phyloP scores from a whole-genome alignment of 2,888 invertebrate genomes.

The Xanthia icteritia region DNA sequence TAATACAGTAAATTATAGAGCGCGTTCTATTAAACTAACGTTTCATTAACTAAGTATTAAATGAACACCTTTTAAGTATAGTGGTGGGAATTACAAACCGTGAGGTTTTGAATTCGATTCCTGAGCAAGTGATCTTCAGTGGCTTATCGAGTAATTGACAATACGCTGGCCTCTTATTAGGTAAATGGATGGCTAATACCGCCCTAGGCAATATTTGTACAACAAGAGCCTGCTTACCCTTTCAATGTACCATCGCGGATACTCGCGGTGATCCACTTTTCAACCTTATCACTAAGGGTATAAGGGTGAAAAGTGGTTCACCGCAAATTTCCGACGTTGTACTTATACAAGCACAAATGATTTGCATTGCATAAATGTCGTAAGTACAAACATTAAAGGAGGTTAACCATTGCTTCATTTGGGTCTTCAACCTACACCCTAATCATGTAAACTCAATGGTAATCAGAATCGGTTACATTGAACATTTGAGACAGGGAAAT shows the following conservation, averaged over 20 bases:
- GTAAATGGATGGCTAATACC: conserved; percentile 13
- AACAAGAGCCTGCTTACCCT: conserved; percentile 22
- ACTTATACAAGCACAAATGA: conserved; percentile 13
- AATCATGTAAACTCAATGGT: conserved; percentile 45
- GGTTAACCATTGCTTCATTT: conserved; percentile 51
- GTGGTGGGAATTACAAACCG: background rate
- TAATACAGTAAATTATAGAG: conserved; percentile 58
- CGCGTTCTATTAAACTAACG: conserved; percentile 46
- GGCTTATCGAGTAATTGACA: conserved; percentile 6
- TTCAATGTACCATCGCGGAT: background rate
- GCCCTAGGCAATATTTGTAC: conserved; percentile 28
- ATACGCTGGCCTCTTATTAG: conserved; percentile 3
- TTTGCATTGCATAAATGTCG: conserved; percentile 32
- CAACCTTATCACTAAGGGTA: no score
- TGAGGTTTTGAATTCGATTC: background rate
- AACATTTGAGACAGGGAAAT: conserved; percentile 39
- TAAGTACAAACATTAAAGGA: conserved; percentile 38
- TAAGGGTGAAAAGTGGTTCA: no score
- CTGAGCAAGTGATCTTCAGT: background rate
- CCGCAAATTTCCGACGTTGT: no score
- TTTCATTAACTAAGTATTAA: conserved; percentile 46
- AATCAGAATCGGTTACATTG: conserved; percentile 41
- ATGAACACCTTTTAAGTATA: conserved; percentile 8
- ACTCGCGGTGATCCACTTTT: no score
- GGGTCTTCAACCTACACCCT: conserved; percentile 44